Base-by-base conservation (phyloP, 1,140 invertebrate genomes). In the Aphelinus atriplicis region DNA sequence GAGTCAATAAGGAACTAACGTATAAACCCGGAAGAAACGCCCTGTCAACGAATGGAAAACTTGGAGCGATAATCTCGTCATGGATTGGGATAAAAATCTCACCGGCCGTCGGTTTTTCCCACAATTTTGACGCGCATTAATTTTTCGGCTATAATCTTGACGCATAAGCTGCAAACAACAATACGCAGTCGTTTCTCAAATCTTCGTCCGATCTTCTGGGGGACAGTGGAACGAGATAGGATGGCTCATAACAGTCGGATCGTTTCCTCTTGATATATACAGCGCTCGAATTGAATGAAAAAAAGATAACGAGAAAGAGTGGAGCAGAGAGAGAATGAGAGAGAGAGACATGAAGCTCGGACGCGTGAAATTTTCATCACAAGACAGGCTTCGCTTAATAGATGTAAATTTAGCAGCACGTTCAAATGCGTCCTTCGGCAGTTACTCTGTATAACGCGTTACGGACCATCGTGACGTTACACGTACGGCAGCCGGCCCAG, bases 381-480 rank as follows among this genome's bases (percentile, higher is more conserved):
- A 7, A 45, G 64, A 46, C 50, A 55, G 3, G 4, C 48, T 4
- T 42, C 26, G 53, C 66, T 68, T 68, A 68, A 68, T 68, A 42
- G 66, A 68, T 68, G 66, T 68, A 68, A 68, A 58, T 68, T 68
- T 68, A 68, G 66, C 64, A 58, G 46, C 53, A 3, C 45, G 3
- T 48, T 68, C 45, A 55, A 10, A 58, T 58, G 43, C 58, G 66
- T 68, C 66, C 66, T 68, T 68, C 66, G 66, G 45, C 66, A 48
- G 7, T 58, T 68, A 42, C 43, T 68, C 66, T 58, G 47, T 58
- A 58, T 53, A 9, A 26, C 26, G n/a, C 62, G 0, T 1, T 26
- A 65, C 6, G 6, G 10, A 7, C 63, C n/a, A 48, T 63, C 43
- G 61, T 65, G 1, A 0, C 43, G 51, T 60, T n/a, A 60, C 26